Conservation (phyloP, 1,140 invertebrate genomes). For the Conus ventricosus region DNA sequence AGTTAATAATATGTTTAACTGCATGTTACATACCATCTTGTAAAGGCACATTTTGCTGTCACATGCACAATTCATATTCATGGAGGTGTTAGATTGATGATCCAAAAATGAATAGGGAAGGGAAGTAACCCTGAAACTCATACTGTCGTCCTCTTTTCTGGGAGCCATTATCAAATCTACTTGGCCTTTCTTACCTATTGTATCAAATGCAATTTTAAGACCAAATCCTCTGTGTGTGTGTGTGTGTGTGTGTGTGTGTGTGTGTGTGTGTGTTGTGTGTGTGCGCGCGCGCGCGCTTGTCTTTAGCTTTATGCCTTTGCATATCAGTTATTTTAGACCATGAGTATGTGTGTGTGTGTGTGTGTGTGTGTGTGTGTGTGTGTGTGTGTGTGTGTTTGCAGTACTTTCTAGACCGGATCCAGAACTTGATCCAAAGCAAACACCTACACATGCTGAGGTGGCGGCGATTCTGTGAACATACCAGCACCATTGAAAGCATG, state of each 20-base stretch:
- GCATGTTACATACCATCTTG: too few species aligned
- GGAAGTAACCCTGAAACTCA: too few species aligned
- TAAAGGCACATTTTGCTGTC: too few species aligned
- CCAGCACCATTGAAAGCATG: conserved; percentile 68
- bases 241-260: neutral
- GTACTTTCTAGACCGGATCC: conserved; percentile 69
- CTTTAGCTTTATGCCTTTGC: neutral
- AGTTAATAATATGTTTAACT: too few species aligned
- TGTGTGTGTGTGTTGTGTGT: neutral
- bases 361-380: neutral
- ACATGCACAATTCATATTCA: too few species aligned
- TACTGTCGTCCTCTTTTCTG: too few species aligned
- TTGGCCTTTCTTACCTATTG: too few species aligned
- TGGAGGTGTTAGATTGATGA: too few species aligned
- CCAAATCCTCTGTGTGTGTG: neutral
- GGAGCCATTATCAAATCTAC: too few species aligned
- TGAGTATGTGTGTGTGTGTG: conserved; percentile 3
- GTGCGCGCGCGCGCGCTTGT: neutral
- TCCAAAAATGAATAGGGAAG: too few species aligned
- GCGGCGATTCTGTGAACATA: conserved; percentile 73
- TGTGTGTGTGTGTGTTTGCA: conserved; percentile 48
- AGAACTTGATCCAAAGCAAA: conserved; percentile 70
- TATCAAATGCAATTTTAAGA: too few species aligned
- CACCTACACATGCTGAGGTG: conserved; percentile 72
- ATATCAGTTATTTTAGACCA: neutral